A percentile compares a stretch with the other conserved stretches of the same genome.
phyloP scores from a whole-genome alignment of 1,140 invertebrate genomes.

The Rhagoletis pomonella region DNA sequence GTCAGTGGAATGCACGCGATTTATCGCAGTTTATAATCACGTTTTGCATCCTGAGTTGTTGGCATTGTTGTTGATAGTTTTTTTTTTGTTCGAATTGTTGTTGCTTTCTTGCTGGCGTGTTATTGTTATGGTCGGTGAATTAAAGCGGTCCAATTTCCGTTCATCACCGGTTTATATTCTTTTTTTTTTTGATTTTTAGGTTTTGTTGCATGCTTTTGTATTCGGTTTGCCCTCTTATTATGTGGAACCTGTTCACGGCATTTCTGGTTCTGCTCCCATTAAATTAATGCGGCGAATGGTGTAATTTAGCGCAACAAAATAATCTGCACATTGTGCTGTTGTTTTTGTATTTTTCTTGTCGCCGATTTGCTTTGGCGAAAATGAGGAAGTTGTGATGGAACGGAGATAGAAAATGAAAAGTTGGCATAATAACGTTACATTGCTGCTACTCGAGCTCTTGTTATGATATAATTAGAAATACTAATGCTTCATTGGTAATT shows the following conservation, averaged over 20 bases:
- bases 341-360: not conserved
- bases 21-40: constrained; percentile 44
- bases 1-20: constrained; percentile 40
- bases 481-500: not conserved
- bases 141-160: constrained; percentile 51
- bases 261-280: constrained; percentile 24
- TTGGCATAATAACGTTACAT: too few species aligned
- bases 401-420: too few species aligned
- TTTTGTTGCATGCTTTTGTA: constrained; percentile 5
- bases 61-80: not conserved
- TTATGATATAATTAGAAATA: not conserved
- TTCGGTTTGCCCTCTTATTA: constrained; percentile 22
- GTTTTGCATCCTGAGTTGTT: constrained; percentile 27
- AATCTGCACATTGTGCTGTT: constrained; percentile 1
- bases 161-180: constrained; percentile 24
- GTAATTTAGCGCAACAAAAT: constrained; percentile 47
- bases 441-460: not conserved
- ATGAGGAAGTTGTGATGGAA: too few species aligned
- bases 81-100: not conserved
- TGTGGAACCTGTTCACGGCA: not conserved
- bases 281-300: constrained; percentile 17
- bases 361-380: not conserved
- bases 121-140: constrained; percentile 42
- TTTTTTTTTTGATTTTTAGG: not conserved
- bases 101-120: not conserved